Evolutionary conservation across 1,140 invertebrate species (phyloP).

Genomic region (Zophobas atratus): DNA sequence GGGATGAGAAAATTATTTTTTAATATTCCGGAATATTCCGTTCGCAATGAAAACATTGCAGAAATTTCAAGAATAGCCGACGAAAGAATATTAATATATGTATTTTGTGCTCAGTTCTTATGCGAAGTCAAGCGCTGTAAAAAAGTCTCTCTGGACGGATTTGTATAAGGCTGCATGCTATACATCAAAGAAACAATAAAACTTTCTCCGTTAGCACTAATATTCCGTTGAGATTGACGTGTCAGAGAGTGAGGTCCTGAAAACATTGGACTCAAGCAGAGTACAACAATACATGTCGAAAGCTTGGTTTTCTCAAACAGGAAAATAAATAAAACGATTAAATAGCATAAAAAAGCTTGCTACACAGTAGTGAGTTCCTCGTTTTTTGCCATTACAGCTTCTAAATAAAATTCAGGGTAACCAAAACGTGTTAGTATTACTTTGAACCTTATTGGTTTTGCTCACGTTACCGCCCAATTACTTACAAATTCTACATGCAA

Average conservation of each 20-base stretch:
- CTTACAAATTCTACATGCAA: too few species aligned
- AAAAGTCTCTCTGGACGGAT: not conserved
- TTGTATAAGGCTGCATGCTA: not conserved
- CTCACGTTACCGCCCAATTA: too few species aligned
- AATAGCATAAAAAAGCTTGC: too few species aligned
- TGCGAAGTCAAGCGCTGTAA: not conserved
- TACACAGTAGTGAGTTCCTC: too few species aligned
- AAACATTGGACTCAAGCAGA: not conserved
- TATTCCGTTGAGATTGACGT: not conserved
- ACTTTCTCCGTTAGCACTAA: not conserved
- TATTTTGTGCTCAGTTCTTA: not conserved
- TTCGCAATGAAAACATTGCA: not conserved
- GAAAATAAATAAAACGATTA: too few species aligned
- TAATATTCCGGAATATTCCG: not conserved
- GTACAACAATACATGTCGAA: too few species aligned
- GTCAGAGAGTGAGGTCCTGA: not conserved
- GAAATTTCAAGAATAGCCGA: not conserved
- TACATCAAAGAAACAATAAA: constrained; percentile 4
- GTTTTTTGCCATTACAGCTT: too few species aligned
- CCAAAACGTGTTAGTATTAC: too few species aligned
- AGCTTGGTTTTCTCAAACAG: too few species aligned
- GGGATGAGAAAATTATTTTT: constrained; percentile 4
- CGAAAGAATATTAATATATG: not conserved
- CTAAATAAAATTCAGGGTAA: too few species aligned
- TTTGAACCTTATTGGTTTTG: too few species aligned